Percentiles rank a stretch among this genome's conserved stretches.
phyloP scores from a whole-genome alignment of 1,140 invertebrate species.

The Epicauta chinensis region DNA sequence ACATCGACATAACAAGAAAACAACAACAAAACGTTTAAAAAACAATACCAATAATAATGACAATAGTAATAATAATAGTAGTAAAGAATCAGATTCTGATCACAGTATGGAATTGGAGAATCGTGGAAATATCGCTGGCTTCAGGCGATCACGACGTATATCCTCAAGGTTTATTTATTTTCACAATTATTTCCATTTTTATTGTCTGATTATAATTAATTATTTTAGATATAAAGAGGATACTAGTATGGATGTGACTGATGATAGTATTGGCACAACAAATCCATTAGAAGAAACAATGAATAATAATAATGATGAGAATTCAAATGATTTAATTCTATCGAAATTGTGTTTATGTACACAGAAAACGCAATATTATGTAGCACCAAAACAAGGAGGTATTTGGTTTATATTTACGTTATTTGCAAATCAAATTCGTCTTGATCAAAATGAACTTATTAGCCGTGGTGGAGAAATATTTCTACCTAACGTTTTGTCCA shows the following conservation, averaged over 20 bases:
- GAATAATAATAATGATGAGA: not conserved
- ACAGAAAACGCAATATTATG: constrained; percentile 19
- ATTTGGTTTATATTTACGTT: too few relatives aligned
- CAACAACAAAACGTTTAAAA: constrained; percentile 11
- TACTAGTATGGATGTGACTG: not conserved
- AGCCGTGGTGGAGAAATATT: too few relatives aligned
- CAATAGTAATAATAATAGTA: not conserved
- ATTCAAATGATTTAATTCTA: constrained; percentile 9
- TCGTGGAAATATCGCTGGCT: not conserved
- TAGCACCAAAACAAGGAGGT: not conserved
- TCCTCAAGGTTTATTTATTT: constrained; percentile 15
- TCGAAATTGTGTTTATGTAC: constrained; percentile 30
- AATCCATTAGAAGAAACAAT: not conserved
- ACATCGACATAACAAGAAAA: constrained; percentile 13
- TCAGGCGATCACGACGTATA: constrained; percentile 23
- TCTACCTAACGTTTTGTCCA: too few relatives aligned
- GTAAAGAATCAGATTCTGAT: constrained; percentile 26
- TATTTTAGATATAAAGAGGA: constrained; percentile 5
- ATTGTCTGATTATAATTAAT: constrained; percentile 1
- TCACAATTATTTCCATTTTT: not conserved
- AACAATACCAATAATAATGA: not conserved
- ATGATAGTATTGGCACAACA: not conserved
- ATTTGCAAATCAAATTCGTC: too few relatives aligned
- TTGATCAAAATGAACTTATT: too few relatives aligned
- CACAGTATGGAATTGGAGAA: constrained; percentile 3